Percentiles rank a stretch among this genome's conserved stretches.
These are phyloP conservation scores for Caprella mutica DNA, from an alignment of 2,888 invertebrate genomes.

Conservation along the genomic window DNA sequence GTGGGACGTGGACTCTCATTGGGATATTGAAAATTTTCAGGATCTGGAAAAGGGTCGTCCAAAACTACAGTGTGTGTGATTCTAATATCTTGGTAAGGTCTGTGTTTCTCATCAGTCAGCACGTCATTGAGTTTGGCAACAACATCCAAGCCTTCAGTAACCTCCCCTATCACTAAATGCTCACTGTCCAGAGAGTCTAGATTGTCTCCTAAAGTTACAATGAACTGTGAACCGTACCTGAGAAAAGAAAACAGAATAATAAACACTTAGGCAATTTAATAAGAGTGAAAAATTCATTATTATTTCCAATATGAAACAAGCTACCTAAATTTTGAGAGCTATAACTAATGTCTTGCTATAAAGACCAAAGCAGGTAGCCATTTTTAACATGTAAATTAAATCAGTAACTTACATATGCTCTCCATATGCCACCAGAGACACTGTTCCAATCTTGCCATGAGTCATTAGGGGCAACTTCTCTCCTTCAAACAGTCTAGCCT, in stretches of 20 bases:
- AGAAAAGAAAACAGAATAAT: not conserved
- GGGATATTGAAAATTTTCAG: conserved; percentile 61
- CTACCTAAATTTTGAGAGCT: no score
- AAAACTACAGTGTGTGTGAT: conserved; percentile 92
- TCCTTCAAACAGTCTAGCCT: conserved; percentile 77
- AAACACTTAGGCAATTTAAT: no score
- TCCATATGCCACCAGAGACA: conserved; percentile 91
- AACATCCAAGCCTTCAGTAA: conserved; percentile 78
- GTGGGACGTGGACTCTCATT: conserved; percentile 80
- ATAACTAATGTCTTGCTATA: no score
- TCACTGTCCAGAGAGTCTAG: conserved; percentile 73
- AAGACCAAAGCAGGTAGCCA: no score
- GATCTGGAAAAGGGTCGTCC: conserved; percentile 92
- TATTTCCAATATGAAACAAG: no score
- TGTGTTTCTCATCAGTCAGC: conserved; percentile 75
- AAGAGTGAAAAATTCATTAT: no score
- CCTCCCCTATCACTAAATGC: conserved; percentile 92
- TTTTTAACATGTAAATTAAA: no score
- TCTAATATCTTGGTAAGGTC: conserved; percentile 67
- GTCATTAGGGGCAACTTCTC: conserved; percentile 84
- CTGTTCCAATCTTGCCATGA: conserved; percentile 69
- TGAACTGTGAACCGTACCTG: conserved; percentile 79
- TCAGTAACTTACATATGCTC: conserved; percentile 61
- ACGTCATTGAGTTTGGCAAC: conserved; percentile 82
- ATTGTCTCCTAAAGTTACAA: conserved; percentile 77